Evolutionary conservation across 2,888 invertebrate species (phyloP).

Genomic region (Phanerotoma sp.): DNA sequence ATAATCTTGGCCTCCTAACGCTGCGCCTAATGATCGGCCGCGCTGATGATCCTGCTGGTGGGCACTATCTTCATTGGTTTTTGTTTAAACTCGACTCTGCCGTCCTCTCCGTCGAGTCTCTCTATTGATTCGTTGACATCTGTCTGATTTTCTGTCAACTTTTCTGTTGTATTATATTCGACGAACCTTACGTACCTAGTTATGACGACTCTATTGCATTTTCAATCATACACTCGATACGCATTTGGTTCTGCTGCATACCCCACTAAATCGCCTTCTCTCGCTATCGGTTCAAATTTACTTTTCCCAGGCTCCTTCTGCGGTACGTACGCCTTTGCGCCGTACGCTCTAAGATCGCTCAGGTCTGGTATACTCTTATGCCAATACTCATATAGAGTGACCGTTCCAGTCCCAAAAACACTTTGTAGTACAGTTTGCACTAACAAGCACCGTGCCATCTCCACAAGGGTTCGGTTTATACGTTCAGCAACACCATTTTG

Average conservation of each 20-base stretch:
- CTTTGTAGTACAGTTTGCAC: constrained; percentile 14
- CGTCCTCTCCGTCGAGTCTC: too few relatives aligned
- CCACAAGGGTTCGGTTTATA: constrained; percentile 32
- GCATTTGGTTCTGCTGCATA: constrained; percentile 19
- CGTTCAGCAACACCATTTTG: constrained; percentile 46
- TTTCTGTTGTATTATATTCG: too few relatives aligned
- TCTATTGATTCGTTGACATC: too few relatives aligned
- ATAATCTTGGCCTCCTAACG: not conserved
- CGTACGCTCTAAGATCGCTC: constrained; percentile 25
- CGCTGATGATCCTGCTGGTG: too few relatives aligned
- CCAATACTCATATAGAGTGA: constrained; percentile 30
- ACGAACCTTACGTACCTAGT: not conserved
- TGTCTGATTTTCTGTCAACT: too few relatives aligned
- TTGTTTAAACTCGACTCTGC: too few relatives aligned
- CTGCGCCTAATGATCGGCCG: too few relatives aligned
- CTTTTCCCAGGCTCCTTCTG: constrained; percentile 22
- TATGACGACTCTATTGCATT: constrained; percentile 4
- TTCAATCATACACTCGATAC: constrained; percentile 11
- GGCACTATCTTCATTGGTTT: too few relatives aligned
- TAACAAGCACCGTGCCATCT: constrained; percentile 33
- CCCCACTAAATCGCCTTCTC: constrained; percentile 14
- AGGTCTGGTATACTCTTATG: constrained; percentile 15
- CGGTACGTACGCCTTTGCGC: constrained; percentile 17
- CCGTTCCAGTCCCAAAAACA: constrained; percentile 30
- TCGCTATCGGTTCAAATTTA: constrained; percentile 25